These are phyloP conservation scores for Burhinus oedicnemus DNA, from an alignment of 2,113 vertebrate species.

Conservation along the genomic window DNA sequence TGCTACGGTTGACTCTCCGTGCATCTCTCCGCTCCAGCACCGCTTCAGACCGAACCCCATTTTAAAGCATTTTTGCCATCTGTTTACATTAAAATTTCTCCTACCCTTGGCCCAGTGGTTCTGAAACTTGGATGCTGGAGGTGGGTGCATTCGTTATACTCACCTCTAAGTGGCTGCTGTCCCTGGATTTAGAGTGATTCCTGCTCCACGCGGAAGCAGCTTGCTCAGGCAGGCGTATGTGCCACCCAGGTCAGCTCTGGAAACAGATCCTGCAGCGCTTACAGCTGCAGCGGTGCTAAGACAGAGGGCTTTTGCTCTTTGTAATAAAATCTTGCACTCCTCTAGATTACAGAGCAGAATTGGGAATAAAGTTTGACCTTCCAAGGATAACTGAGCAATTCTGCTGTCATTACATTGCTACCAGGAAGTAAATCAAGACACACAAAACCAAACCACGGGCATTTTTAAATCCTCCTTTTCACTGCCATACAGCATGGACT, in stretches of 20 bases:
- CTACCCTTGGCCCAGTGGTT: background rate
- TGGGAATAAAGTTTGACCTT: background rate
- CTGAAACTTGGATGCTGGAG: rapidly evolving
- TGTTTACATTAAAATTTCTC: background rate
- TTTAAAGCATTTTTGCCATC: background rate
- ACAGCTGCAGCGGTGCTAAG: background rate
- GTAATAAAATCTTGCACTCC: rapidly evolving
- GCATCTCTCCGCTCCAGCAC: rapidly evolving
- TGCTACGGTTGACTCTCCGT: rapidly evolving
- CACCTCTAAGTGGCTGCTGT: background rate
- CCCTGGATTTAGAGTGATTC: rapidly evolving
- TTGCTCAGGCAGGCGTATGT: rapidly evolving
- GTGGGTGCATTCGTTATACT: rapidly evolving
- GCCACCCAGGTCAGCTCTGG: background rate
- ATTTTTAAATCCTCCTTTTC: background rate
- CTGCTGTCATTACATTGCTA: rapidly evolving
- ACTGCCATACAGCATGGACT: too few relatives aligned
- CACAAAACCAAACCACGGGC: rapidly evolving
- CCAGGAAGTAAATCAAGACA: background rate
- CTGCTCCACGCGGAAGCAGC: rapidly evolving
- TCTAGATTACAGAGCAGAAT: background rate
- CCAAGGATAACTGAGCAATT: background rate
- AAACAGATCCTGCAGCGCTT: background rate
- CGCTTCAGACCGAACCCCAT: background rate
- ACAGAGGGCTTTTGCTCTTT: background rate